Percentiles rank a stretch among this genome's conserved stretches.
These are phyloP conservation scores for Myopa tessellatipennis DNA, from an alignment of 2,888 invertebrate genomes.

Conservation along the genomic window DNA sequence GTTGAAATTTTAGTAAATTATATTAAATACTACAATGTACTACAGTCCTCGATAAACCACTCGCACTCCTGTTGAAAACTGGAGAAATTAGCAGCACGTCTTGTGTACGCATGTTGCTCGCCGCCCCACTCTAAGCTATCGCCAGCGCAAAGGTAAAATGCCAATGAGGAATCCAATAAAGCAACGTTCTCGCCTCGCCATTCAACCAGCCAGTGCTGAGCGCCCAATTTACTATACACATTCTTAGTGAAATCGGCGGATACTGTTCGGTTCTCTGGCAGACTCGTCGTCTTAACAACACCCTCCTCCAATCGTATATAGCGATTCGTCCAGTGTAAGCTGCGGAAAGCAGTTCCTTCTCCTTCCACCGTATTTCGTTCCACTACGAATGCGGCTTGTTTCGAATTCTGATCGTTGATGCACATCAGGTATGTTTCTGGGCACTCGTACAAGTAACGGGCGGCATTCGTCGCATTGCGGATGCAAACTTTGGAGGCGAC, in stretches of 20 bases:
- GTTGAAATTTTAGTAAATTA: too few species aligned
- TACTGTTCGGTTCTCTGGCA: constrained; percentile 27
- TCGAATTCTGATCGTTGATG: constrained; percentile 51
- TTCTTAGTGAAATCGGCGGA: constrained; percentile 52
- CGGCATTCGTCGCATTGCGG: constrained; percentile 50
- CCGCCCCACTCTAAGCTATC: constrained; percentile 50
- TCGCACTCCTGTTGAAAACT: constrained; percentile 51
- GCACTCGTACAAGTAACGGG: constrained; percentile 56
- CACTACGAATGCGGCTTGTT: constrained; percentile 52
- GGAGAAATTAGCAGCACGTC: constrained; percentile 47
- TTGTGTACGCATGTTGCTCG: constrained; percentile 56
- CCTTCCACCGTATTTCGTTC: constrained; percentile 39
- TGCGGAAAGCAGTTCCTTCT: constrained; percentile 51
- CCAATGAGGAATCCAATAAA: constrained; percentile 47
- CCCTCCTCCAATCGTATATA: constrained; percentile 49
- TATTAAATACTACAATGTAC: constrained; percentile 40
- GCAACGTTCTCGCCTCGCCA: constrained; percentile 47
- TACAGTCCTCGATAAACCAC: constrained; percentile 58
- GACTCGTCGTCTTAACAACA: background rate
- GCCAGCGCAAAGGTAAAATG: constrained; percentile 54
- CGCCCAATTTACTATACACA: constrained; percentile 50
- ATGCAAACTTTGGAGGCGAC: constrained; percentile 54
- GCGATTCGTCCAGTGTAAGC: constrained; percentile 54
- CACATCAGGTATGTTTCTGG: constrained; percentile 57
- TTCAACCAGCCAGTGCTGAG: constrained; percentile 51